phyloP scores from a whole-genome alignment of 2,113 vertebrate genomes.

The Synodontis membranacea region DNA sequence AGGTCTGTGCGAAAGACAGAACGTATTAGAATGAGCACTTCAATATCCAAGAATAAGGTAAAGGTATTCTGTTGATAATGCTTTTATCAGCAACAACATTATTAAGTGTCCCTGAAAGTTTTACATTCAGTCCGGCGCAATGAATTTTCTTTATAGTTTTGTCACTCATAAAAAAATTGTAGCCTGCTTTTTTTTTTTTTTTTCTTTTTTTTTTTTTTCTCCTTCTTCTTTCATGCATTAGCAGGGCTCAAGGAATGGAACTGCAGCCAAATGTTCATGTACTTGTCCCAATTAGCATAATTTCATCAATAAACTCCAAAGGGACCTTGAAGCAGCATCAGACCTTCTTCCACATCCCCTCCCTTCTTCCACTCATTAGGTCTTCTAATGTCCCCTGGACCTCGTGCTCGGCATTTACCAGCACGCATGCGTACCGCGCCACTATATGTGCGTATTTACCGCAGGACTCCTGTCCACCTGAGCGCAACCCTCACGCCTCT shows the following conservation, averaged over 20 bases:
- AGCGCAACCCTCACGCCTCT: background rate
- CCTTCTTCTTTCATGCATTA: conserved; percentile 26
- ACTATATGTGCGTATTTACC: background rate
- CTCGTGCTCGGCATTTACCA: conserved; percentile 33
- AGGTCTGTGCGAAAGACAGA: background rate
- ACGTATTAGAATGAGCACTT: background rate
- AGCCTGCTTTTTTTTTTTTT: background rate
- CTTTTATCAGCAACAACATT: conserved; percentile 16
- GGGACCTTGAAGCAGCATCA: conserved; percentile 47
- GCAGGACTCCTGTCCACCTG: conserved; percentile 11
- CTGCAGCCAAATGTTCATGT: conserved; percentile 51
- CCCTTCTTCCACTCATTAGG: conserved; percentile 35
- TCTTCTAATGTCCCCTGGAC: conserved; percentile 32
- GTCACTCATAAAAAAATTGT: conserved; percentile 42
- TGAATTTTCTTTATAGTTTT: conserved; percentile 45
- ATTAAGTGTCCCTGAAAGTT: conserved; percentile 20
- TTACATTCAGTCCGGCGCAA: conserved; percentile 5
- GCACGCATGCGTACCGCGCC: background rate
- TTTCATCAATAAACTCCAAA: conserved; percentile 54
- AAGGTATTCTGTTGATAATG: background rate
- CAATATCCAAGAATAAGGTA: background rate
- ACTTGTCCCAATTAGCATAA: conserved; percentile 54
- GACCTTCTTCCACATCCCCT: conserved; percentile 28
- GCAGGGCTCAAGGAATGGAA: conserved; percentile 30
- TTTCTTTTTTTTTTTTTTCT: background rate